A percentile compares a stretch with the other conserved stretches of the same genome.
Conservation (phyloP, 2,113 vertebrate genomes). For the Chloropsis cyanopogon region DNA sequence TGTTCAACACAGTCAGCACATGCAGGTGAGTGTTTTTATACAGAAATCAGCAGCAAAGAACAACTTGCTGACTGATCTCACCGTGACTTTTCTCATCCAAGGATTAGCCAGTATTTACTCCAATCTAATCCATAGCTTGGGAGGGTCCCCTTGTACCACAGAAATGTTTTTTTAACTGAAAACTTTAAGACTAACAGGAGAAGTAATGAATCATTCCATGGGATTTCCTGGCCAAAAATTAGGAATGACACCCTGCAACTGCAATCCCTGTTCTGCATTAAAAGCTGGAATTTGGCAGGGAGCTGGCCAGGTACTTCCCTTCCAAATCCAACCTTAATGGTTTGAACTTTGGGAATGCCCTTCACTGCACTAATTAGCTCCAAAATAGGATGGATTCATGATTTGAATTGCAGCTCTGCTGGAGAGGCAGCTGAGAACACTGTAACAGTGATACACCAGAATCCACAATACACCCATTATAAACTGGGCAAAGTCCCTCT, state of each 20-base stretch:
- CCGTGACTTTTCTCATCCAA: fast-evolving
- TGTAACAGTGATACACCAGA: neutral
- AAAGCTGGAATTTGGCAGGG: neutral
- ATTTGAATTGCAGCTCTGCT: neutral
- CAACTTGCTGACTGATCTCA: neutral
- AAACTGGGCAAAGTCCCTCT: neutral
- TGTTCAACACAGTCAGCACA: neutral
- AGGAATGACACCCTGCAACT: neutral
- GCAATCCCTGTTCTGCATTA: neutral
- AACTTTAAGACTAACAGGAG: neutral
- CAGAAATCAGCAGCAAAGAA: neutral
- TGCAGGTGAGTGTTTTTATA: neutral
- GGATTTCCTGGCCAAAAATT: neutral
- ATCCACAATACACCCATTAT: neutral
- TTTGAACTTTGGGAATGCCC: neutral
- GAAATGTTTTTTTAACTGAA: neutral
- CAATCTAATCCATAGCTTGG: neutral
- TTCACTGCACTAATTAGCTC: neutral
- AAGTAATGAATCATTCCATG: neutral
- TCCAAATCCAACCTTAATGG: neutral
- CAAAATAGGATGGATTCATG: neutral
- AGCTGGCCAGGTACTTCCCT: neutral
- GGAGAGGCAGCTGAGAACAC: neutral
- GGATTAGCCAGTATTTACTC: neutral
- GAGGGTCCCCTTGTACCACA: neutral